Percentiles rank a stretch among this genome's conserved stretches.
phyloP scores from a whole-genome alignment of 2,888 invertebrate species.

The Meghimatium bilineatum region DNA sequence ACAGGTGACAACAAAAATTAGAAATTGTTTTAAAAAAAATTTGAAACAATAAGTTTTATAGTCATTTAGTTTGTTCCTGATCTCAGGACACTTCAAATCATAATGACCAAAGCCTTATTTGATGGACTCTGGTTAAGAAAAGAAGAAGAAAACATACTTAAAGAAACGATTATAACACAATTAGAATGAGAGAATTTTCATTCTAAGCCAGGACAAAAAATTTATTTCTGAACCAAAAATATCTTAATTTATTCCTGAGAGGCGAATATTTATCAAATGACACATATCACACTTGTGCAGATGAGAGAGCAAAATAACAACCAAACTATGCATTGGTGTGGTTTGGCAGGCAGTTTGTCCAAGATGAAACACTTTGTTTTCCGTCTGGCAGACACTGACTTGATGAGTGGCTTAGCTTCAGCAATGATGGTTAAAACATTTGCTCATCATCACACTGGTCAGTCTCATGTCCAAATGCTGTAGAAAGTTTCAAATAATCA shows the following conservation, averaged over 20 bases:
- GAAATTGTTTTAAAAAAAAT: no score
- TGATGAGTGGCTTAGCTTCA: neutral
- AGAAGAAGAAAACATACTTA: no score
- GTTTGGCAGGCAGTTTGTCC: neutral
- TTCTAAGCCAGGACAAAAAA: no score
- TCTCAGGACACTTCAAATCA: no score
- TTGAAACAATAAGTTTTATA: no score
- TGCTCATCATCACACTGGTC: constrained; percentile 87
- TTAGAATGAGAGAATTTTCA: no score
- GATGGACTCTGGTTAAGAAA: no score
- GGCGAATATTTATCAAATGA: neutral
- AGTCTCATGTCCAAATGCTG: constrained; percentile 93
- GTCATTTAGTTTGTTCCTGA: no score
- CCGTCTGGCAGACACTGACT: neutral
- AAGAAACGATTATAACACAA: no score
- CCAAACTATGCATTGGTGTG: neutral
- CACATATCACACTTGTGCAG: neutral
- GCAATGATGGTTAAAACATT: constrained; percentile 64
- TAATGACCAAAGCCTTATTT: no score
- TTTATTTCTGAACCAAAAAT: no score
- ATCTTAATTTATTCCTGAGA: neutral
- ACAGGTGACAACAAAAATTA: no score
- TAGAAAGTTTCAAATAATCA: constrained; percentile 17
- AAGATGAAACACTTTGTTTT: neutral
- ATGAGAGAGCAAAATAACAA: neutral